These are phyloP conservation scores for Coelogynopora nodosa DNA, from an alignment of 2,888 invertebrate species.

Conservation along the genomic window DNA sequence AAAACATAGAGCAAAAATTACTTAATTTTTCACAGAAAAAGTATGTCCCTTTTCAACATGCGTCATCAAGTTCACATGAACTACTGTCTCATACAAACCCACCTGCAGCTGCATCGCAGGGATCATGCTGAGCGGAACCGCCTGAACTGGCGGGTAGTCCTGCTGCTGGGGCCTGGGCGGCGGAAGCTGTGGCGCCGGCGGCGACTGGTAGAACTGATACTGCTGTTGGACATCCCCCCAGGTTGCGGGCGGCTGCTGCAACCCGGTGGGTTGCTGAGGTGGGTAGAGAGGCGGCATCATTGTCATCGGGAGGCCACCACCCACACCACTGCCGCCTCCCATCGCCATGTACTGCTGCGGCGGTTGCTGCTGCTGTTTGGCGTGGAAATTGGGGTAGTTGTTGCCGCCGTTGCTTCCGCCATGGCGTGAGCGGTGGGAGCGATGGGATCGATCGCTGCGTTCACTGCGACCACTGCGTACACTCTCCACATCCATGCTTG, in stretches of 20 bases:
- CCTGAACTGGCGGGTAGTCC: background rate
- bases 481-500: background rate
- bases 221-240: background rate
- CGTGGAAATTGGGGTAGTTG: background rate
- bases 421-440: background rate
- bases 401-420: background rate
- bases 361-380: background rate
- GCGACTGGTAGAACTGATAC: background rate
- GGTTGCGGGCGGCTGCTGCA: background rate
- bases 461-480: background rate
- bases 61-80: too few relatives aligned
- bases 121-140: background rate
- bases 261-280: too few relatives aligned
- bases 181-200: background rate
- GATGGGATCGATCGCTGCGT: background rate
- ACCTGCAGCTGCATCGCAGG: background rate
- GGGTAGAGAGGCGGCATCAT: background rate
- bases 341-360: background rate
- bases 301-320: background rate
- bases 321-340: background rate
- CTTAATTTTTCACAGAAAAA: too few relatives aligned
- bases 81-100: too few relatives aligned
- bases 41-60: too few relatives aligned
- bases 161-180: background rate
- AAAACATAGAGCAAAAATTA: too few relatives aligned